Evolutionary conservation across 2,797 vertebrate genomes (phyloP).

Genomic region (Morus bassanus): DNA sequence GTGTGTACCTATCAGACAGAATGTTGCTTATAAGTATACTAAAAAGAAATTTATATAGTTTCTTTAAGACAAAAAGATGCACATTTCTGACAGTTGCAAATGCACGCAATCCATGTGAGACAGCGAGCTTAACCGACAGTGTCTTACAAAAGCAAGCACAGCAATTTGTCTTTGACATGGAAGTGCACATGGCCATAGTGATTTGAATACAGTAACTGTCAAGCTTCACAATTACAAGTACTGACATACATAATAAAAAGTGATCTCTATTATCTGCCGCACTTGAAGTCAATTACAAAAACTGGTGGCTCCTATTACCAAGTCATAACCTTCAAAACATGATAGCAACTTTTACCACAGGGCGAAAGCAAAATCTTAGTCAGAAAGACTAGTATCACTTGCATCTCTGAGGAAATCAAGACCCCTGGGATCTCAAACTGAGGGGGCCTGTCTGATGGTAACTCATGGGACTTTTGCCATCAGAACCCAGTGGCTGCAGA

Average conservation of each 20-base stretch:
- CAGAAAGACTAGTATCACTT: neutral
- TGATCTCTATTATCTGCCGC: neutral
- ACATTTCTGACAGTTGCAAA: neutral
- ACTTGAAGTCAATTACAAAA: neutral
- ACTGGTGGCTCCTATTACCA: neutral
- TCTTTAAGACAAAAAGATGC: neutral
- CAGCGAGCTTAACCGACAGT: neutral
- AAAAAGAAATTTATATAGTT: neutral
- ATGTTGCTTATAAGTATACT: neutral
- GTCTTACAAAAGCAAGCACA: neutral
- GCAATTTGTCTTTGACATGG: neutral
- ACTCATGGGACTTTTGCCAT: rapidly evolving
- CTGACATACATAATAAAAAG: neutral
- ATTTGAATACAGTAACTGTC: neutral
- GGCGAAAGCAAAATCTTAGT: neutral
- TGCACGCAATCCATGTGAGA: neutral
- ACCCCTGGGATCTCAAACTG: neutral
- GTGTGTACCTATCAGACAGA: neutral
- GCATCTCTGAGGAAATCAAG: neutral
- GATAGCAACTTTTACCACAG: neutral
- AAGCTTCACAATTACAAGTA: neutral
- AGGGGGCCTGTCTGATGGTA: neutral
- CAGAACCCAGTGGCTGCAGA: neutral
- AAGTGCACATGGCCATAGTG: neutral
- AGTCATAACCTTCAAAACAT: neutral